Evolutionary conservation across 37 sponge, comb jelly and placozoan species (phyloP).

Genomic region (Tethya wilhelma): DNA sequence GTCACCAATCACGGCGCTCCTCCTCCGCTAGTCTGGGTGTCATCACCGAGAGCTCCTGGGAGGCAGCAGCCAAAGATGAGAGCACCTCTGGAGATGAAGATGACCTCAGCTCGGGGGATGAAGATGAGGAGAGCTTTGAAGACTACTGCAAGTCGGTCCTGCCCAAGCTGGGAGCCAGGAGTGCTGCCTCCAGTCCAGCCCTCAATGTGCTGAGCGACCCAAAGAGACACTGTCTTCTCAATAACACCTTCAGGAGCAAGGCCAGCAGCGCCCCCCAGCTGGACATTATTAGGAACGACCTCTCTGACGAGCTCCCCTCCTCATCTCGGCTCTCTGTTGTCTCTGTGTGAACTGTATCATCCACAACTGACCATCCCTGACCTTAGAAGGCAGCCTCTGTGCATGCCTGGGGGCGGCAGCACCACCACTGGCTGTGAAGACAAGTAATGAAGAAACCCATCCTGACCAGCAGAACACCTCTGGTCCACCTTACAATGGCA

Average conservation of each 20-base stretch:
- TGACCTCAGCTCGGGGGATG: background rate
- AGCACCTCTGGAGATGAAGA: no score
- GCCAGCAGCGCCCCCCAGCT: slow-evolving; percentile 34
- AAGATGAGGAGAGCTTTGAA: slow-evolving; percentile 3
- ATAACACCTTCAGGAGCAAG: slow-evolving; percentile 6
- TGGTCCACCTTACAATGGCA: no score
- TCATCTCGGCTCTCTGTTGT: background rate
- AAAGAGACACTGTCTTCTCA: slow-evolving; percentile 17
- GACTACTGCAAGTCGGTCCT: background rate
- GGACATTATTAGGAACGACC: slow-evolving; percentile 38
- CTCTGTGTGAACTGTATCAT: no score
- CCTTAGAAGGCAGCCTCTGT: no score
- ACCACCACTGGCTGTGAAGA: no score
- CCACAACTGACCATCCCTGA: no score
- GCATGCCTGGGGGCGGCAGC: no score
- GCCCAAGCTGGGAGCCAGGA: background rate
- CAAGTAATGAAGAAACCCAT: no score
- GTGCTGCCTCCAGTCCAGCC: background rate
- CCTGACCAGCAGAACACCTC: no score
- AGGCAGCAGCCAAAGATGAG: background rate
- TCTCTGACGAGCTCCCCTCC: background rate
- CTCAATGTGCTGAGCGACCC: background rate
- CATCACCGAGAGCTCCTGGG: slow-evolving; percentile 24
- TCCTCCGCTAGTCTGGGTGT: slow-evolving; percentile 3
- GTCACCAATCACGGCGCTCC: background rate